Conservation (phyloP, 64 coral and sea anemone species). For the Actinia tenebrosa region DNA sequence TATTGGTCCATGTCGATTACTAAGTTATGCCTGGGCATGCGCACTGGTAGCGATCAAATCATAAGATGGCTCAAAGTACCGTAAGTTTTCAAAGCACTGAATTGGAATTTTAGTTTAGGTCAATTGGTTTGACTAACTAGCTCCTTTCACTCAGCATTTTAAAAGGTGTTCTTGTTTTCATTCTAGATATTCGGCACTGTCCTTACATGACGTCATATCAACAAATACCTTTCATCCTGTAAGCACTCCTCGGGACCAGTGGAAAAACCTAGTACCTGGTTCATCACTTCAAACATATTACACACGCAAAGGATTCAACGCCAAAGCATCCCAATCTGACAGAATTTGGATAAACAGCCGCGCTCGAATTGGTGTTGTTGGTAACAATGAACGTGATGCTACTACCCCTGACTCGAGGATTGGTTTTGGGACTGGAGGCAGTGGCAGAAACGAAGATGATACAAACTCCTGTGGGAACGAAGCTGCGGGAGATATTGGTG, state of each 20-base stretch:
- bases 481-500: not conserved
- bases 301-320: constrained; percentile 25
- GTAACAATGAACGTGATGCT: constrained; percentile 1
- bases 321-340: not conserved
- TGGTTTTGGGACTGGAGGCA: constrained; percentile 45
- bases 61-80: not conserved
- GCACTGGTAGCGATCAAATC: not conserved
- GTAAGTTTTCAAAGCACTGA: not conserved
- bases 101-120: not conserved
- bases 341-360: constrained; percentile 1
- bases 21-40: constrained; percentile 42
- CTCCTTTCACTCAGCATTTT: not conserved
- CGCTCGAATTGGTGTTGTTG: constrained; percentile 38
- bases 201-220: constrained; percentile 26
- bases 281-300: constrained; percentile 24
- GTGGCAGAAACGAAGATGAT: not conserved
- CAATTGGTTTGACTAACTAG: too few relatives aligned
- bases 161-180: not conserved
- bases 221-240: not conserved
- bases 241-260: not conserved
- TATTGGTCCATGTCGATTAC: constrained; percentile 22
- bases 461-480: constrained; percentile 39
- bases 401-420: constrained; percentile 23
- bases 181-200: not conserved
- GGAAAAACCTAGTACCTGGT: constrained; percentile 5